Base-by-base conservation (phyloP, 2,113 vertebrate species). In the Gadus chalcogrammus region DNA sequence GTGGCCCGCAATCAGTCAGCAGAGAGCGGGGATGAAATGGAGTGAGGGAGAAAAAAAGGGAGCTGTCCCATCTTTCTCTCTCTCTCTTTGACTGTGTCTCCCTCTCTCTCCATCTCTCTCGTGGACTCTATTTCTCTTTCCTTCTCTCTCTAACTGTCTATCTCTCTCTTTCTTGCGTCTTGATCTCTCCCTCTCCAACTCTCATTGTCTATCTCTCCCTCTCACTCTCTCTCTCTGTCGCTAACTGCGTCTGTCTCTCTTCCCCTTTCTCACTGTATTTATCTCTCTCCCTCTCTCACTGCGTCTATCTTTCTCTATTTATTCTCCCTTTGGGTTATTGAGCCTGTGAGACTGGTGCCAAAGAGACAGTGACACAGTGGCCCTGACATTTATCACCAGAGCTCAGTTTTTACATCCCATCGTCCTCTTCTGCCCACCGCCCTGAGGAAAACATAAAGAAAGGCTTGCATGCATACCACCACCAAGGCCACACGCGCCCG, bases 381-480 rank as follows among this genome's bases (percentile, higher is more conserved):
- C 62, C 61, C 18, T 78, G 71, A 79, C 59, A 71, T 75, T 65
- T 65, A 48, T 56, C 28, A 63, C 79, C 78, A 87, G 68, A 80
- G 53, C 58, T 69, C 73, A 64, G 80, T 70, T 68, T 87, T 78
- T 81, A 74, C 78, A 73, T 84, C 71, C 79, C 76, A 77, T 71
- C 72, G 15, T 20, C 3, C 76, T 80, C 77, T 81, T 68, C 2
- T 80, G 82, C 66, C 79, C 69, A 76, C 87, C 76, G 81, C 71
- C 61, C 22, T 76, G 74, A 83, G 78, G 72, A 75, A 82, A 85
- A 82, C 66, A 67, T 64, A 2, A 5, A 5, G 75, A 63, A 71
- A 73, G 52, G 22, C 28, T 68, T 1, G 20, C 52, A 62, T 70
- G 42, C 42, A 48, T 9, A 8, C 7, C 42, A 2, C 42, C 42